Base-by-base conservation (phyloP, 2,797 vertebrate species). In the Orientallactaga sibirica region DNA sequence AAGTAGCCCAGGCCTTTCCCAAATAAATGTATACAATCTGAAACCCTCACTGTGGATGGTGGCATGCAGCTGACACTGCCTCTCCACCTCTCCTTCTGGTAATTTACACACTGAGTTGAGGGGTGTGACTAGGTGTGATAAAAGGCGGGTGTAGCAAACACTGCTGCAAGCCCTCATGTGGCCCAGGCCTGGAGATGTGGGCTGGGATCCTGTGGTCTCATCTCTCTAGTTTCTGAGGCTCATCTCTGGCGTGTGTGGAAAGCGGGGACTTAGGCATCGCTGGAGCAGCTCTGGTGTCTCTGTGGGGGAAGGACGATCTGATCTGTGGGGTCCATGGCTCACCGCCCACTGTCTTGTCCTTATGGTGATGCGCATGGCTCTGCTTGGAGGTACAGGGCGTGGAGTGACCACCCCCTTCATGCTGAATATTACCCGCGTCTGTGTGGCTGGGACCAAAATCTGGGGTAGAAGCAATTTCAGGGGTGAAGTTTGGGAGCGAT, bases 1-100 rank as follows among this genome's bases (percentile, higher is more conserved):
- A 12, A 37, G 94, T 24, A 62, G 82, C 94, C 95, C 62, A 88
- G 93, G 64, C 70, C 22, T 96, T 96, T 96, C 94, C 93, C 89
- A 18, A 93, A 94, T 82, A 97, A 94, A 96, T 74, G 87, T 7
- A 74, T 1, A 76, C 64, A 91, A 29, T 9, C 80, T 78, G n/a
- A 91, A 93, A 70, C 25, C 76, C 86, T 29, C 5, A 6, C 64
- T 48, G 93, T 41, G 77, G 92, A 88, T 43, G 81, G 76, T 22
- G 11, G 7, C 6, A 22, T 82, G 61, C 62, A 83, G 88, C 71
- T 52, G 76, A 41, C 91, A 61, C 33, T 14, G 94, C 86, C 10
- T 0, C 27, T 58, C 33, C 8, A 10, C 71, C 82, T 16, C 75
- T 0, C 41, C 76, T 88, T 86, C 11, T n/a, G 64, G 70, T 29